Base-by-base conservation (phyloP, 1,140 invertebrate genomes). In the Bombus vancouverensis region DNA sequence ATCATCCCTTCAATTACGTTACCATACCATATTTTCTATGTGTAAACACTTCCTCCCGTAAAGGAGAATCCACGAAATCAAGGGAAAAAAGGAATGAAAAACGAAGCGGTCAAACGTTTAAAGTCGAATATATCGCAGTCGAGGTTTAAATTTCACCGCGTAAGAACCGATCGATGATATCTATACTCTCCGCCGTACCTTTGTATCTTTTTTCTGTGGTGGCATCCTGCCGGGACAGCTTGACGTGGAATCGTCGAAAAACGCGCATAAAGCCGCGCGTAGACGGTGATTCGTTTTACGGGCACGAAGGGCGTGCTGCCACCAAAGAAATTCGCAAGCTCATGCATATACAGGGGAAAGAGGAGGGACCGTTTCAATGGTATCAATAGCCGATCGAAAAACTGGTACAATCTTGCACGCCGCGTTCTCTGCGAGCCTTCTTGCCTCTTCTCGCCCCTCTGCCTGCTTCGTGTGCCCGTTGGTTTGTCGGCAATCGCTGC, bases 361-460 rank as follows among this genome's bases (percentile, higher is more conserved):
- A 84, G 47, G 57, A 42, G 81, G 87, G 86, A 82, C 87, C 88
- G 86, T 74, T 89, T 88, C 87, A 83, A 78, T 83, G 90, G 91
- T 93, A 94, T 94, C 94, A 92, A 94, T 94, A 92, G 91, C 90
- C 85, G 86, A 81, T 92, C 86, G 92, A 94, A 95, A 94, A 94
- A 95, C 93, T 94, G 93, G 94, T 93, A 94, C 93, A 94, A 95
- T 95, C 93, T 93, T 89, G 79, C 85, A 85, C 88, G 84, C 81
- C 86, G 89, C 88, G 91, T 85, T 85, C 88, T 74, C 85, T 72
- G 75, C 85, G 84, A 77, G 79, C 80, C 86, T 73, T 77, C 76
- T 39, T 6, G 5, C 62, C 44, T 18, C 78, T 34, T 66, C 44
- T 10, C 59, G 28, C 57, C 73, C 44, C 70, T 66, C 81, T 70